phyloP scores from a whole-genome alignment of 2,888 invertebrate genomes.

The Lymantria monacha region DNA sequence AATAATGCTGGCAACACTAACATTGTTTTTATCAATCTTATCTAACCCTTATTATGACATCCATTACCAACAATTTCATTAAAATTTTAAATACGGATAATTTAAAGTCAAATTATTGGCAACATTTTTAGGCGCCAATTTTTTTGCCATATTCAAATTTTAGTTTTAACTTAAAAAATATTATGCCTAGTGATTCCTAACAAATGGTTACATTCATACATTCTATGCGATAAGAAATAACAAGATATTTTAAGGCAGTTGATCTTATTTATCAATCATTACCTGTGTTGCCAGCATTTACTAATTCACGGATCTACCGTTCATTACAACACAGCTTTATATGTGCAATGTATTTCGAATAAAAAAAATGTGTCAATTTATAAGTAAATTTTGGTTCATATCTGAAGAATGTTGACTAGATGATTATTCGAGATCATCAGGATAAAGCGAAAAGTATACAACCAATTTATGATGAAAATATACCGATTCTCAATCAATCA shows the following conservation, averaged over 20 bases:
- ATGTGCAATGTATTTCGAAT: slow-evolving; percentile 1
- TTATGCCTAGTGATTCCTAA: too few species aligned
- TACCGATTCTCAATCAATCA: neutral
- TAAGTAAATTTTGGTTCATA: slow-evolving; percentile 5
- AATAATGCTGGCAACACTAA: slow-evolving; percentile 8
- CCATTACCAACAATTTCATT: too few species aligned
- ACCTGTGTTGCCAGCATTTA: slow-evolving; percentile 17
- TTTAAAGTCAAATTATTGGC: too few species aligned
- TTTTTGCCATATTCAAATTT: too few species aligned
- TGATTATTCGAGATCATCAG: neutral
- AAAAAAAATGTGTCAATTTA: neutral
- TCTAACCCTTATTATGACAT: too few species aligned
- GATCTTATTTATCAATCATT: too few species aligned
- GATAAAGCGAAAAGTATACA: neutral
- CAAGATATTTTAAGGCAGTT: too few species aligned
- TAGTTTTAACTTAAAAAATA: too few species aligned
- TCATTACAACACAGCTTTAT: neutral
- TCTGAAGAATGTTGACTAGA: slow-evolving; percentile 16
- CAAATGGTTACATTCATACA: too few species aligned
- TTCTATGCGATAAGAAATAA: too few species aligned
- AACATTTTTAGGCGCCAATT: too few species aligned
- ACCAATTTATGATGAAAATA: neutral
- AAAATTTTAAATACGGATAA: too few species aligned
- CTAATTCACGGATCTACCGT: slow-evolving; percentile 11
- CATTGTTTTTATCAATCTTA: neutral